Conservation (phyloP, 2,797 vertebrate species). For the Malacoctenus gilli region DNA sequence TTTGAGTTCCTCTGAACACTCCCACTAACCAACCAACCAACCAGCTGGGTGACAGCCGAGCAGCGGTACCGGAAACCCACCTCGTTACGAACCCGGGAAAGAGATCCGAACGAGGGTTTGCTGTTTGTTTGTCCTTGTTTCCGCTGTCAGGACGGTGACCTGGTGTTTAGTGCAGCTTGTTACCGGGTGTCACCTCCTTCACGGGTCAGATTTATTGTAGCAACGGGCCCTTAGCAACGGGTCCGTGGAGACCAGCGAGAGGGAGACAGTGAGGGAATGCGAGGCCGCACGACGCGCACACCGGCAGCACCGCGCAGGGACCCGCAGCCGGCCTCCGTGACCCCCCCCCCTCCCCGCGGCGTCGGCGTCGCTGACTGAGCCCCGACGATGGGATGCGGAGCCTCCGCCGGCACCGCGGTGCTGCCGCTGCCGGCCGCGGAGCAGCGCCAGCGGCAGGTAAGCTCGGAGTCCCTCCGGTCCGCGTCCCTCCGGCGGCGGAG, state of each 20-base stretch:
- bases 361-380: too few relatives aligned
- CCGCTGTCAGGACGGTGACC: neutral
- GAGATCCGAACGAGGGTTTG: too few relatives aligned
- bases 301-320: too few relatives aligned
- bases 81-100: too few relatives aligned
- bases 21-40: too few relatives aligned
- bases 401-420: slow-evolving; percentile 69
- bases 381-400: slow-evolving; percentile 78
- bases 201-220: slow-evolving; percentile 83
- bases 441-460: slow-evolving; percentile 67
- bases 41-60: too few relatives aligned
- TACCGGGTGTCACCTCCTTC: slow-evolving; percentile 44
- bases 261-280: slow-evolving; percentile 75
- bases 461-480: too few relatives aligned
- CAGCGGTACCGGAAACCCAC: too few relatives aligned
- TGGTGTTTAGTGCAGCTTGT: slow-evolving; percentile 3
- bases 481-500: too few relatives aligned
- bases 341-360: neutral
- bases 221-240: slow-evolving; percentile 69
- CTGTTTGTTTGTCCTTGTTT: too few relatives aligned
- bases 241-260: neutral
- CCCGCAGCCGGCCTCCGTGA: too few relatives aligned
- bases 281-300: neutral
- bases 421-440: slow-evolving; percentile 46
- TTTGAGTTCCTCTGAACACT: too few relatives aligned